Evolutionary conservation across 2,888 invertebrate species (phyloP).

Genomic region (Andrena bucephala): DNA sequence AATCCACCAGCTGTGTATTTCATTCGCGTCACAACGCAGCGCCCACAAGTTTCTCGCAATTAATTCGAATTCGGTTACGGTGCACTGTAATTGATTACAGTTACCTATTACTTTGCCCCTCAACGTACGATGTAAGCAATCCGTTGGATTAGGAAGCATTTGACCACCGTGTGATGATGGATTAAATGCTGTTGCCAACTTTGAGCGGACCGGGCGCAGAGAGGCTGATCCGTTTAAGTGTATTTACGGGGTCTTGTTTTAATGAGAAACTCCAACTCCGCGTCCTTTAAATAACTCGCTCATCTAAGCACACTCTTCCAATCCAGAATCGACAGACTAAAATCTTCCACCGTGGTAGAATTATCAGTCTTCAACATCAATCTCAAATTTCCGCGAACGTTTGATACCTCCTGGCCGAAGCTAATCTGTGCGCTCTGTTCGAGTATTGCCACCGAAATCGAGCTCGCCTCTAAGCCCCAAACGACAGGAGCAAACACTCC

Average conservation of each 20-base stretch:
- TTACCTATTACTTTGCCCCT: slow-evolving; percentile 37
- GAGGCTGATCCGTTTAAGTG: slow-evolving; percentile 18
- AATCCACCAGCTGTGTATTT: too few relatives aligned
- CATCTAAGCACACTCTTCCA: not conserved
- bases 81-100: slow-evolving; percentile 6
- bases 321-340: not conserved
- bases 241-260: slow-evolving; percentile 8
- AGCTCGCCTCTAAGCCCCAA: too few relatives aligned
- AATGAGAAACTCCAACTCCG: slow-evolving; percentile 2
- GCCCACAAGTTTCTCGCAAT: not conserved
- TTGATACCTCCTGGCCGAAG: too few relatives aligned
- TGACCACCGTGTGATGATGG: slow-evolving; percentile 25
- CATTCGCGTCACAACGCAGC: too few relatives aligned
- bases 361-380: too few relatives aligned
- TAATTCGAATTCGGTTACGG: not conserved
- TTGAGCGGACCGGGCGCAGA: not conserved
- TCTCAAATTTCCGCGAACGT: too few relatives aligned
- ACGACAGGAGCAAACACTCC: too few relatives aligned
- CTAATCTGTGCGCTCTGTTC: too few relatives aligned
- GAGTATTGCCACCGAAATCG: too few relatives aligned
- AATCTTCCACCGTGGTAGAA: too few relatives aligned
- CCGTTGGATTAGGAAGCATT: slow-evolving; percentile 33
- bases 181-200: slow-evolving; percentile 20
- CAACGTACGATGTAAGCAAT: slow-evolving; percentile 10
- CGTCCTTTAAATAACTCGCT: not conserved